Percentiles rank a stretch among this genome's conserved stretches.
These are phyloP conservation scores for Eristalis pertinax DNA, from an alignment of 2,888 invertebrate species.

Conservation along the genomic window DNA sequence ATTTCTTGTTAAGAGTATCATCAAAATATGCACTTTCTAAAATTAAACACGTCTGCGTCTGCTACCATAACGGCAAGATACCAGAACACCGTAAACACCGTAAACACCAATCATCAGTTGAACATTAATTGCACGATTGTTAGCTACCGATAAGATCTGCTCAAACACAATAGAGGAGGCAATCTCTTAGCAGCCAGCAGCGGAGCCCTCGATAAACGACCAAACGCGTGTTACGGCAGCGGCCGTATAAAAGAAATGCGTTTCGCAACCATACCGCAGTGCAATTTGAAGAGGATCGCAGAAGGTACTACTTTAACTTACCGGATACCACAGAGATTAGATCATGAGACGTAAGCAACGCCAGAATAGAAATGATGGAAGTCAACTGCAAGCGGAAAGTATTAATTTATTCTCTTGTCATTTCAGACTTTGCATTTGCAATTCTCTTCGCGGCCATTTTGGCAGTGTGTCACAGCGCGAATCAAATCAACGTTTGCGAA, in stretches of 20 bases:
- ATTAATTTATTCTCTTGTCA: neutral
- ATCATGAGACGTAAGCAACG: constrained; percentile 51
- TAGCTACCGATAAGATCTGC: constrained; percentile 41
- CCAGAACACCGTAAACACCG: neutral
- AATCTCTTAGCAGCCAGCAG: neutral
- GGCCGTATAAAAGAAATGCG: constrained; percentile 48
- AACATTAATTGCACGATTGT: constrained; percentile 49
- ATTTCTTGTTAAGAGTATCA: neutral
- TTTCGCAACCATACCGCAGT: constrained; percentile 26
- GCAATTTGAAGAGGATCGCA: constrained; percentile 23
- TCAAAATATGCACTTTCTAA: neutral
- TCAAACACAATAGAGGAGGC: neutral
- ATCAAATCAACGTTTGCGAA: constrained; percentile 74
- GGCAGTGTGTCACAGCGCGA: neutral
- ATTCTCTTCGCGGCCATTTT: constrained; percentile 21
- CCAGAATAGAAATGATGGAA: neutral
- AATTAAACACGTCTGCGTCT: neutral
- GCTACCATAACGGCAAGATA: neutral
- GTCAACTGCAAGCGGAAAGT: neutral
- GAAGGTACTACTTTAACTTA: neutral
- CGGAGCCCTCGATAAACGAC: constrained; percentile 34
- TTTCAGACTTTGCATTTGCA: constrained; percentile 28
- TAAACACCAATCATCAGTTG: constrained; percentile 41
- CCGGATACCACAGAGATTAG: constrained; percentile 2
- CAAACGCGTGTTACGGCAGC: neutral